A percentile compares a stretch with the other conserved stretches of the same genome.
phyloP scores from a whole-genome alignment of 2,113 vertebrate species.

The Sylvia atricapilla region DNA sequence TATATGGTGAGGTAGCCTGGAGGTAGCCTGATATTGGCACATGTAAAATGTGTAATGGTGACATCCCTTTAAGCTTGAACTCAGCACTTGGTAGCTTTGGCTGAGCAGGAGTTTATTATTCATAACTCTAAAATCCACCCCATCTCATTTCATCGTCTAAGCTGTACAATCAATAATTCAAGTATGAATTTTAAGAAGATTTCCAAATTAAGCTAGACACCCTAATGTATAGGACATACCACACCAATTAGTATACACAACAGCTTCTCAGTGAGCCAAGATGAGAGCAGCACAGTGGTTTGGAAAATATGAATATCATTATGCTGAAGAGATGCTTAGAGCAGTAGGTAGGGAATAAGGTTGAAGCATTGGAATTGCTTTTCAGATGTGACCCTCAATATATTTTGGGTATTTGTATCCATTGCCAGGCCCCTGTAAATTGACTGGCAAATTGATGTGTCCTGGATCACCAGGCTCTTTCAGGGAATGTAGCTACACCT shows the following conservation, averaged over 20 bases:
- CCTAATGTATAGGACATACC: background rate
- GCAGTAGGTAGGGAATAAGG: background rate
- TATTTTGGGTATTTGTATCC: background rate
- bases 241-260: background rate
- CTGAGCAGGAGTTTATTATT: slow-evolving; percentile 1
- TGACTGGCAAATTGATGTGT: background rate
- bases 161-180: slow-evolving; percentile 9
- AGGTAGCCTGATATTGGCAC: background rate
- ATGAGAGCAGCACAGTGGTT: slow-evolving; percentile 1
- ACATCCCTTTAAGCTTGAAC: background rate
- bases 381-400: background rate
- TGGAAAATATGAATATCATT: background rate
- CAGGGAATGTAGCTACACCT: background rate
- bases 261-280: background rate
- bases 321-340: background rate
- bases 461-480: background rate
- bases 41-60: background rate
- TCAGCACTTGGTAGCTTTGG: background rate
- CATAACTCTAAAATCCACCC: background rate
- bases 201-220: slow-evolving; percentile 25
- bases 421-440: background rate
- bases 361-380: background rate
- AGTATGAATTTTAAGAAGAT: slow-evolving; percentile 15
- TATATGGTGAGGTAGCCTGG: background rate
- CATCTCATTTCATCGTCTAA: background rate